Evolutionary conservation across 1,140 invertebrate genomes (phyloP), one percentile per base, ranked within the genome.

Genomic region (Pachyrhynchus sulphureomaculatus): DNA sequence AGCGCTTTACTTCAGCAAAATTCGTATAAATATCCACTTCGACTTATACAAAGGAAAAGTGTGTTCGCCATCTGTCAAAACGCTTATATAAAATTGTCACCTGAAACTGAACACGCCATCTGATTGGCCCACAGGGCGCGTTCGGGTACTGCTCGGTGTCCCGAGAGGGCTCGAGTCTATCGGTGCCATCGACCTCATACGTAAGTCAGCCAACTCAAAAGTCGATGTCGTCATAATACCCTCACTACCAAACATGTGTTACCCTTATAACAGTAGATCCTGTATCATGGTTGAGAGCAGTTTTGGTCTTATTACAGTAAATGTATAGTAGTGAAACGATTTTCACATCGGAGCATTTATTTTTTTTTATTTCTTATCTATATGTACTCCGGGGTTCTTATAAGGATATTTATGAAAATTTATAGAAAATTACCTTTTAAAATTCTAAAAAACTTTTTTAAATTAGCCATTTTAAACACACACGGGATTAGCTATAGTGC

Each of bases 111-210:
- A 61, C 48, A 53, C 58, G 41, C 9, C 18, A 47, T 58, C 37
- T 61, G 41, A 52, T 62, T 62, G 60, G 60, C 56, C 68, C 65
- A 68, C 69, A 77, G 75, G 75, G 75, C 65, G 74, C 70, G 61
- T 73, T 76, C 71, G 73, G 74, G 66, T 80, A 80, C 77, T 75
- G 79, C 68, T 78, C 78, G 62, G 78, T 80, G 68, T 79, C 78
- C 63, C 76, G 78, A 63, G 77, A 80, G 77, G 86, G 86, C 80
- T 88, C 86, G 78, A 88, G 85, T 78, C 81, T 88, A 75, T 88
- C 86, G 77, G 87, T 88, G 79, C 87, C 86, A 74, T 85, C 86
- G 34, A 62, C 60, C 66, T 81, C 86, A 71, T 81, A 81, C 79
- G 79, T 81, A 81, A 81, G 79, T 70, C 64, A 64, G 61, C 32